Conservation (phyloP, 2,888 invertebrate genomes). For the Syrphus vitripennis region DNA sequence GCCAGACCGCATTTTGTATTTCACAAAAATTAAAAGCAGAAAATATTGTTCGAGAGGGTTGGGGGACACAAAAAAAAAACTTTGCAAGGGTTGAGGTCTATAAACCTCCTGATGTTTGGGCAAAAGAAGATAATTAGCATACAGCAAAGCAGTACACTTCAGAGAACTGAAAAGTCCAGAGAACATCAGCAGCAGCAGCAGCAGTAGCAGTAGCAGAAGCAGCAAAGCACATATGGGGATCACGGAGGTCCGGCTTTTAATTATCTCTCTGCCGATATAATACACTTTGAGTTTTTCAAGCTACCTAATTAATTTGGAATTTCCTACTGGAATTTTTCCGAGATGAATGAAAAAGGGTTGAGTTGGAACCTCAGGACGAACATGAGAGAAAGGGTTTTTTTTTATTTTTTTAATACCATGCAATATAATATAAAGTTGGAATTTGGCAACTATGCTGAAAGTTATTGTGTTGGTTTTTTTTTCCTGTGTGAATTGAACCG, state of each 20-base stretch:
- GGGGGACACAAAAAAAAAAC: not conserved
- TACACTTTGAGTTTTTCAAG: slow-evolving; percentile 66
- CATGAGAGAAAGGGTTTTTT: not conserved
- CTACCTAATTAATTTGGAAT: slow-evolving; percentile 68
- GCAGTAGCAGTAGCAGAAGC: not conserved
- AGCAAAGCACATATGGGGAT: slow-evolving; percentile 45
- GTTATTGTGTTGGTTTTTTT: not conserved
- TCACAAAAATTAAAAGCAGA: slow-evolving; percentile 44
- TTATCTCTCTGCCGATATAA: slow-evolving; percentile 63
- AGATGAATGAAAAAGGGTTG: not conserved
- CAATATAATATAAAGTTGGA: not conserved
- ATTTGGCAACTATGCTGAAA: slow-evolving; percentile 4
- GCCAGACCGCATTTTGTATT: slow-evolving; percentile 49
- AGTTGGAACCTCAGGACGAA: not conserved
- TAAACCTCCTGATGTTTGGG: not conserved
- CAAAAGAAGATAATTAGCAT: slow-evolving; percentile 68
- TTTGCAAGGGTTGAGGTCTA: not conserved
- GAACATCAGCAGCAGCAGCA: not conserved
- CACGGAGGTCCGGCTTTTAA: slow-evolving; percentile 67
- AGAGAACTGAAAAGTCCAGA: not conserved
- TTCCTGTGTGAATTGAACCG: slow-evolving; percentile 1
- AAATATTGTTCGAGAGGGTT: slow-evolving; percentile 42
- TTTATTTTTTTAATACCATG: not conserved
- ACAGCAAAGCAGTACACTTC: slow-evolving; percentile 31
- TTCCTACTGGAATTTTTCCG: slow-evolving; percentile 31